Percentiles rank a stretch among this genome's conserved stretches.
Conservation (phyloP, 2,113 vertebrate genomes). For the Tachycineta bicolor region DNA sequence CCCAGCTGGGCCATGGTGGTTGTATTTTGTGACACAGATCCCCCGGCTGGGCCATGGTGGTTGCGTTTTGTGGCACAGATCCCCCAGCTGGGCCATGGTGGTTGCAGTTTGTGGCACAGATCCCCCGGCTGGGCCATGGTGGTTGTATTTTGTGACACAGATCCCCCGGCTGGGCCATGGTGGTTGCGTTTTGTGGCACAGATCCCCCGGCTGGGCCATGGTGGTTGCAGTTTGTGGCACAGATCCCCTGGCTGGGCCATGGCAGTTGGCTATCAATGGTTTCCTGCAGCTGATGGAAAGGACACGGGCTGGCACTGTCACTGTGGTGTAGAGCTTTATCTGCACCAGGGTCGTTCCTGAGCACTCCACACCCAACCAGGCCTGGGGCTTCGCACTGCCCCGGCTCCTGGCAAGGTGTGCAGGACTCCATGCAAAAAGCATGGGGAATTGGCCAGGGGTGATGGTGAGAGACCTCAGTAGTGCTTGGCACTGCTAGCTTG, state of each 20-base stretch:
- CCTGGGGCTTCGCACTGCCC: fast-evolving
- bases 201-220: background rate
- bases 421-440: background rate
- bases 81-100: too few species aligned
- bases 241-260: background rate
- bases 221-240: background rate
- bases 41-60: too few species aligned
- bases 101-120: background rate
- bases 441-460: fast-evolving
- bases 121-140: background rate
- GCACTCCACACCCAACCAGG: background rate
- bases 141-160: too few species aligned
- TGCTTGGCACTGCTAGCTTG: background rate
- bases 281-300: background rate
- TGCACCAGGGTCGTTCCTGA: background rate
- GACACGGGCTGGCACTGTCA: fast-evolving
- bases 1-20: background rate
- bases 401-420: background rate
- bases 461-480: background rate
- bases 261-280: fast-evolving
- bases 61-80: too few species aligned
- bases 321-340: background rate
- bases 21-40: too few species aligned
- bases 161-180: background rate
- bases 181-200: background rate